Conservation (phyloP, 1,140 invertebrate genomes). For the Microplitis mediator region DNA sequence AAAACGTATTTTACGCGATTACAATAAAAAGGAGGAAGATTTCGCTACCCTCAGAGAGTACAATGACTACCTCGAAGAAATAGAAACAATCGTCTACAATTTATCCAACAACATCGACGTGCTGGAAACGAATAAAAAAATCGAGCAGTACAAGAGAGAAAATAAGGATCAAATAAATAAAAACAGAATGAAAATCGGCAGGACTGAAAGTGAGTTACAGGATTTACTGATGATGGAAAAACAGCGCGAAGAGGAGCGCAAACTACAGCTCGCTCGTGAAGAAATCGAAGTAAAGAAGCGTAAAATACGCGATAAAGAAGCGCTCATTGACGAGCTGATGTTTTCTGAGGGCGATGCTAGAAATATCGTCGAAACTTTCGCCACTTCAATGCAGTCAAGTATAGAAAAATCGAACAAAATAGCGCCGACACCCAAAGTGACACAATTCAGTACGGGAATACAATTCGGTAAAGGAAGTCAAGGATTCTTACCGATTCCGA, state of each 20-base stretch:
- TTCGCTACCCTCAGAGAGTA: conserved; percentile 81
- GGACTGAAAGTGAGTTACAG: conserved; percentile 82
- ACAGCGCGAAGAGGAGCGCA: conserved; percentile 70
- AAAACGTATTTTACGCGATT: conserved; percentile 86
- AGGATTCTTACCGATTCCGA: conserved; percentile 70
- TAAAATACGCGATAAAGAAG: conserved; percentile 86
- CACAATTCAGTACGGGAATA: conserved; percentile 82
- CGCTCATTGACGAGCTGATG: conserved; percentile 92
- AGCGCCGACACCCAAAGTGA: conserved; percentile 59
- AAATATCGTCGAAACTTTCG: conserved; percentile 85
- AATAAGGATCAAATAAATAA: conserved; percentile 90
- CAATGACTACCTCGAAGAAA: conserved; percentile 92
- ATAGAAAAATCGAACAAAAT: conserved; percentile 69
- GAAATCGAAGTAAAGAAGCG: conserved; percentile 81
- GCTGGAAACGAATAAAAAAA: conserved; percentile 85
- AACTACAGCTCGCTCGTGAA: conserved; percentile 67
- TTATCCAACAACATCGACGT: conserved; percentile 90
- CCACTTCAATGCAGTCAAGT: conserved; percentile 69
- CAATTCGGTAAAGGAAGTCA: conserved; percentile 70
- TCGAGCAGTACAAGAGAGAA: conserved; percentile 93
- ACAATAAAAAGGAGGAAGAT: conserved; percentile 91
- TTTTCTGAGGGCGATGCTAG: conserved; percentile 88
- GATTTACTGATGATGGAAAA: conserved; percentile 87
- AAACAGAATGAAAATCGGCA: conserved; percentile 77
- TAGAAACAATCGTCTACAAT: conserved; percentile 92